These are phyloP conservation scores for Idaea aversata DNA, from an alignment of 2,888 invertebrate species.

Conservation along the genomic window DNA sequence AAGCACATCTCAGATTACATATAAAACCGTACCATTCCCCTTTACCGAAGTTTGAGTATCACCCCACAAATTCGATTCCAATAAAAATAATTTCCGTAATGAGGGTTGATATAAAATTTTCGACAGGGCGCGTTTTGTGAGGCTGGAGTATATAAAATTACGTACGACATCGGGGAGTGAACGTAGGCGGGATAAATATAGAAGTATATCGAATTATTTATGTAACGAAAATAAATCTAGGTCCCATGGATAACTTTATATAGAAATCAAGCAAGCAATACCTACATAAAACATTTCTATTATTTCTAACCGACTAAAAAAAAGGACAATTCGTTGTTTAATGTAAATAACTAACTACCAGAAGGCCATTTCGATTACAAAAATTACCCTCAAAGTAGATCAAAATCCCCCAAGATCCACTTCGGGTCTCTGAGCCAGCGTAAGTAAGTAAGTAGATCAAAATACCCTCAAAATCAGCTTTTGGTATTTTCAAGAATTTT, in stretches of 20 bases:
- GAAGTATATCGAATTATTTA: background rate
- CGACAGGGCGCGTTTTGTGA: slow-evolving; percentile 17
- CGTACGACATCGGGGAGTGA: background rate
- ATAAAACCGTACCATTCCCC: background rate
- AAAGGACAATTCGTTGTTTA: too few relatives aligned
- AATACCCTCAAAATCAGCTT: too few relatives aligned
- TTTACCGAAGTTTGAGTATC: background rate
- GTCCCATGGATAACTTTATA: background rate
- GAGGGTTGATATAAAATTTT: slow-evolving; percentile 13
- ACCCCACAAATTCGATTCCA: background rate
- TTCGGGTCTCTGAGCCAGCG: too few relatives aligned
- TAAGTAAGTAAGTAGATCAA: too few relatives aligned
- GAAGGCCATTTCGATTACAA: too few relatives aligned
- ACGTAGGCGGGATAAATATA: background rate
- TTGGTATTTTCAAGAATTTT: too few relatives aligned
- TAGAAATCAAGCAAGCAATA: too few relatives aligned
- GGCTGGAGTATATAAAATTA: slow-evolving; percentile 23
- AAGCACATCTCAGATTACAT: background rate
- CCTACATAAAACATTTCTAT: too few relatives aligned
- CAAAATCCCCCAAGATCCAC: too few relatives aligned
- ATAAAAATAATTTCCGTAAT: slow-evolving; percentile 16
- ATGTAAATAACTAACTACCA: too few relatives aligned
- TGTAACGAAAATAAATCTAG: background rate
- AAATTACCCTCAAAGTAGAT: too few relatives aligned
- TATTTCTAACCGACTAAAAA: too few relatives aligned